Evolutionary conservation across 2,888 invertebrate genomes (phyloP).

Genomic region (Chouioia cunea): DNA sequence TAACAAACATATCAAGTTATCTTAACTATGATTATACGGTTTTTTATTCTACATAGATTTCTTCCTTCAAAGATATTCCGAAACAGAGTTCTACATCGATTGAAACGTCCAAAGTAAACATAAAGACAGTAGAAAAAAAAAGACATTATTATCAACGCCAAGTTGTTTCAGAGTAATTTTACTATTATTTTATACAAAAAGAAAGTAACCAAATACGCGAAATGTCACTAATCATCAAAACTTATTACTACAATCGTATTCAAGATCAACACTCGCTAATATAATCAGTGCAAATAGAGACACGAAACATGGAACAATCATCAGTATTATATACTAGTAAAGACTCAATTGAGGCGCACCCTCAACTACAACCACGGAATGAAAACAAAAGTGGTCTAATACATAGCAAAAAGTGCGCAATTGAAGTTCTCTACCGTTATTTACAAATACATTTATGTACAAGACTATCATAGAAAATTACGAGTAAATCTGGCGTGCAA

Average conservation of each 20-base stretch:
- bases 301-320: constrained; percentile 24
- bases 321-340: constrained; percentile 36
- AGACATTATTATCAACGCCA: no score
- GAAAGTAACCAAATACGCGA: not conserved
- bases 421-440: constrained; percentile 42
- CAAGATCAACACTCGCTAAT: constrained; percentile 34
- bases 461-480: constrained; percentile 48
- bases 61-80: no score
- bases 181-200: constrained; percentile 15
- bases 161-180: no score
- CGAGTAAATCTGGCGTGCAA: constrained; percentile 25
- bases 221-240: constrained; percentile 18
- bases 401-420: constrained; percentile 20
- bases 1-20: no score
- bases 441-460: constrained; percentile 53
- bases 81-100: no score
- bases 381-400: not conserved
- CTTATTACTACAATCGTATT: constrained; percentile 23
- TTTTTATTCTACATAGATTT: no score
- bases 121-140: no score
- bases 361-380: not conserved
- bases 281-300: constrained; percentile 16
- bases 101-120: no score
- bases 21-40: no score
- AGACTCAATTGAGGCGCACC: constrained; percentile 30